Evolutionary conservation across 2,888 invertebrate genomes (phyloP), one percentile per base, ranked within the genome.

Genomic region (Entomobrya proxima): DNA sequence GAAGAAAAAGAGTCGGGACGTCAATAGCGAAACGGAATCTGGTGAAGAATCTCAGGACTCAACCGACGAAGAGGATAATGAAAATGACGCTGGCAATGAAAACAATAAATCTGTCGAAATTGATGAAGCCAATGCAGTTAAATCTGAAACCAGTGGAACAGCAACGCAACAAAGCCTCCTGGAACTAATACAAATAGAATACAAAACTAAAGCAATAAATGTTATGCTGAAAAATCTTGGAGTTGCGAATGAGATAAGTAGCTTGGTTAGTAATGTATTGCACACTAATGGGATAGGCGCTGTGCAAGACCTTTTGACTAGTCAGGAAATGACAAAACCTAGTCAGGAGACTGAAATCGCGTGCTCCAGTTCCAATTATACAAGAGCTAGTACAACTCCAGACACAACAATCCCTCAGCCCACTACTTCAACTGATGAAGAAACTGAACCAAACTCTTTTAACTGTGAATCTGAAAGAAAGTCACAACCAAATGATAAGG

Each of bases 151-250:
- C 1, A n/a, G 15, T 47, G 1, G 40, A 47, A 13, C 30, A 64
- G 52, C 24, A 24, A 24, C 67, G 2, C 64, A 79, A 21, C 79
- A 79, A 52, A 79, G 79, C 21, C 67, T 79, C 0, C 11, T 79
- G 24, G 79, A 79, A 24, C 37, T 79, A 35, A 79, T 79, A 27
- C 79, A 79, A 32, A 79, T 79, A 37, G 79, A 79, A 67, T 79
- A 79, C n/a, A 79, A 79, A 40, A 67, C 79, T 32, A 79, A 79
- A 67, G 79, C 79, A 15, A 79, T 79, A 32, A 79, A 79, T 35
- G 79, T 79, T 7, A 79, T 79, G 79, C 21, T 79, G 21, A 64
- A 67, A 21, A 47, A 79, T 52, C 67, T 79, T 7, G 79, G 79
- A 1, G 79, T 79, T 11, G 79, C 79, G 15, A 47, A 47, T 35